Evolutionary conservation across 2,797 vertebrate genomes (phyloP).

Genomic region (Lithobates sylvaticus): DNA sequence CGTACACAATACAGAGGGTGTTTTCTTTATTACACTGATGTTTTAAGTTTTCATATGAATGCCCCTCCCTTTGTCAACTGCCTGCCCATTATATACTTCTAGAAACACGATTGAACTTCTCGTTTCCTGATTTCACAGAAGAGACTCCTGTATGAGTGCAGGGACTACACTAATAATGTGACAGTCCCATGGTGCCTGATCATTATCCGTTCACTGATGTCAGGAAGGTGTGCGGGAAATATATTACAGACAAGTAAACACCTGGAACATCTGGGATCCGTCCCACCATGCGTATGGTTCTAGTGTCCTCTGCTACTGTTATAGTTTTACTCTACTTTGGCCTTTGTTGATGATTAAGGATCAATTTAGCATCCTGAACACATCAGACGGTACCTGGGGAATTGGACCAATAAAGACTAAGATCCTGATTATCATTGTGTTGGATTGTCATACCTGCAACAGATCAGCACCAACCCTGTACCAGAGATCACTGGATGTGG

Average conservation of each 20-base stretch:
- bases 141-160: too few species aligned
- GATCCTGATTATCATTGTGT: neutral
- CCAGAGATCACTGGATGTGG: too few species aligned
- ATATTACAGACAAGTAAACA: neutral
- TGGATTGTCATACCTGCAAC: neutral
- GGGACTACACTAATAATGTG: neutral
- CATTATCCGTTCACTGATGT: neutral
- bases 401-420: neutral
- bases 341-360: neutral
- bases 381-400: neutral
- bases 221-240: neutral
- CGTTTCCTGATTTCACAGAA: constrained; percentile 50
- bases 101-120: constrained; percentile 15
- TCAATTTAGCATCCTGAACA: too few species aligned
- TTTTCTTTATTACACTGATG: neutral
- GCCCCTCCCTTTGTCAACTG: constrained; percentile 58
- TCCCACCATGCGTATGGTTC: neutral
- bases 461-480: neutral
- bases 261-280: neutral
- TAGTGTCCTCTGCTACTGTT: too few species aligned
- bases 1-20: constrained; percentile 21
- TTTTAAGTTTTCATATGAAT: constrained; percentile 17
- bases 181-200: neutral
- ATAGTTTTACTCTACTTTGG: neutral
- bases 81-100: neutral